A percentile compares a stretch with the other conserved stretches of the same genome.
phyloP scores from a whole-genome alignment of 2,797 vertebrate species.

The Thalassophryne amazonica region DNA sequence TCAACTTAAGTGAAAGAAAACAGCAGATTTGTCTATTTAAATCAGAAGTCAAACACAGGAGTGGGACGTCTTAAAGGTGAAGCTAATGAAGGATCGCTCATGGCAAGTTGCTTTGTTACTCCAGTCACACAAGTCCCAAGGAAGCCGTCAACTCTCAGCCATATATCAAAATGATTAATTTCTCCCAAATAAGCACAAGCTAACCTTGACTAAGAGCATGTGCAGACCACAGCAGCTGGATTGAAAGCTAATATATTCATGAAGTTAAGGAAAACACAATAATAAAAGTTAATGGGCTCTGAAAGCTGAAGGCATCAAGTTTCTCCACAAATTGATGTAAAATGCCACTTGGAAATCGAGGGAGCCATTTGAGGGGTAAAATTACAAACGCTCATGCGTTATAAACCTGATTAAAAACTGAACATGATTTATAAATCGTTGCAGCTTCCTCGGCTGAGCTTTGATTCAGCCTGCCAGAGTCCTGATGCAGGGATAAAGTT shows the following conservation, averaged over 20 bases:
- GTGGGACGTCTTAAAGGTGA: slow-evolving; percentile 82
- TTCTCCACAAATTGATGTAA: slow-evolving; percentile 58
- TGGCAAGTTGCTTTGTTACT: slow-evolving; percentile 99
- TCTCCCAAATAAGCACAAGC: slow-evolving; percentile 95
- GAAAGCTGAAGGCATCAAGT: slow-evolving; percentile 70
- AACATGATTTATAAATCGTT: slow-evolving; percentile 68
- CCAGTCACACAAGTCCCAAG: slow-evolving; percentile 92
- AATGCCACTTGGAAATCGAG: slow-evolving; percentile 49
- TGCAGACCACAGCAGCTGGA: slow-evolving; percentile 78
- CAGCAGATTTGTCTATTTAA: slow-evolving; percentile 59
- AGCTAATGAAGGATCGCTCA: slow-evolving; percentile 91
- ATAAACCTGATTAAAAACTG: slow-evolving; percentile 71
- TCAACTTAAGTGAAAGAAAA: slow-evolving; percentile 36
- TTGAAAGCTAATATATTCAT: slow-evolving; percentile 88
- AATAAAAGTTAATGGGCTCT: slow-evolving; percentile 75
- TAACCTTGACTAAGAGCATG: slow-evolving; percentile 89
- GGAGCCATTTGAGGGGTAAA: slow-evolving; percentile 53
- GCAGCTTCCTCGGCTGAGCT: slow-evolving; percentile 58
- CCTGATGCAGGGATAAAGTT: slow-evolving; percentile 76
- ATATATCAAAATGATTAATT: slow-evolving; percentile 99
- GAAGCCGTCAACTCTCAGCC: slow-evolving; percentile 94
- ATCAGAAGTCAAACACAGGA: slow-evolving; percentile 71
- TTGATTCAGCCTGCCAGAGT: slow-evolving; percentile 62
- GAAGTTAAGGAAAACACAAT: slow-evolving; percentile 78
- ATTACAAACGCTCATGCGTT: slow-evolving; percentile 68